Percentiles rank a stretch among this genome's conserved stretches.
Evolutionary conservation across 2,888 invertebrate species (phyloP).

Genomic region (Trichogramma evanescens): DNA sequence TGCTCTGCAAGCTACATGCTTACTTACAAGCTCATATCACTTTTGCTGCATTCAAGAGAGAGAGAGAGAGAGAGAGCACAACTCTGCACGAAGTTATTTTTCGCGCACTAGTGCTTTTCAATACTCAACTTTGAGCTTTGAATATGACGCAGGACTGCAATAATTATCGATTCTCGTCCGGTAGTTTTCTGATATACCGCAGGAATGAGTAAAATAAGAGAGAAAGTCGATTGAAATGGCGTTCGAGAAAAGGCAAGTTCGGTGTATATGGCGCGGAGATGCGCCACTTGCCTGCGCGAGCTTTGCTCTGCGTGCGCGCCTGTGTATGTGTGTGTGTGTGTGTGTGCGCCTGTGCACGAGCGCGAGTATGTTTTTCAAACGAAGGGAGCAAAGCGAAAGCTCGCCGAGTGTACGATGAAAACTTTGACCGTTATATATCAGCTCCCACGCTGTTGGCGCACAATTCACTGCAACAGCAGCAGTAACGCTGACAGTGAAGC

Average conservation of each 20-base stretch:
- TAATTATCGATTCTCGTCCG: slow-evolving; percentile 35
- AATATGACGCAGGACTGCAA: slow-evolving; percentile 35
- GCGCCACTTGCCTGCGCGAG: too few species aligned
- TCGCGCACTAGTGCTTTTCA: too few species aligned
- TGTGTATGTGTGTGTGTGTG: background rate
- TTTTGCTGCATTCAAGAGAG: slow-evolving; percentile 14
- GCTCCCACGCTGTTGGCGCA: slow-evolving; percentile 16
- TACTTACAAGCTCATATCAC: slow-evolving; percentile 28
- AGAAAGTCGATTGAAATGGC: slow-evolving; percentile 7
- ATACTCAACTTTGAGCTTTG: background rate
- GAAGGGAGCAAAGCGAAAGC: slow-evolving; percentile 18
- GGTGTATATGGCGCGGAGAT: too few species aligned
- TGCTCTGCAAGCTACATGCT: slow-evolving; percentile 31
- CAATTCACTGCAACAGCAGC: slow-evolving; percentile 15
- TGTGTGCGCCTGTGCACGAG: slow-evolving; percentile 18
- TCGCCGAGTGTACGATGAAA: slow-evolving; percentile 27
- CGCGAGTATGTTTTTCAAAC: too few species aligned
- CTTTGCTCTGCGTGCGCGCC: background rate
- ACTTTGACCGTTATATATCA: slow-evolving; percentile 35
- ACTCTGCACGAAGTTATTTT: background rate
- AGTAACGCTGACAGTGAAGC: slow-evolving; percentile 15
- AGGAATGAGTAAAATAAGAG: slow-evolving; percentile 6
- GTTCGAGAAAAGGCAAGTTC: slow-evolving; percentile 9
- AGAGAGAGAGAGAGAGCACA: slow-evolving; percentile 5
- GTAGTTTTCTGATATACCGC: too few species aligned